Percentiles rank a stretch among this genome's conserved stretches.
phyloP scores from a whole-genome alignment of 2,113 vertebrate species.

The Takifugu bimaculatus region DNA sequence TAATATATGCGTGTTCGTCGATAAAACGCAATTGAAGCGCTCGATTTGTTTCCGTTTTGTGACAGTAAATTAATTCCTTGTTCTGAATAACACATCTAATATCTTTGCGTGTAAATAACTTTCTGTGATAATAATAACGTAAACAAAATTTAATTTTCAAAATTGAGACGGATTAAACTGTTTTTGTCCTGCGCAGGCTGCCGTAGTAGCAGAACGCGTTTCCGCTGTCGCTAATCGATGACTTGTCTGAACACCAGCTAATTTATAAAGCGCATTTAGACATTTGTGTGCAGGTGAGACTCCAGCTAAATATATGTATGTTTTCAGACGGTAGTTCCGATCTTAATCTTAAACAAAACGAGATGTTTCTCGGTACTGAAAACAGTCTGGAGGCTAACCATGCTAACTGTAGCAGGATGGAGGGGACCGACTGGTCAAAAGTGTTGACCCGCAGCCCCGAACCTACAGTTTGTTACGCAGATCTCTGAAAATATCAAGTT shows the following conservation, averaged over 20 bases:
- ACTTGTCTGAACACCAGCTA: not conserved
- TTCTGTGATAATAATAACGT: not conserved
- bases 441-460: no score
- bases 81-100: no score
- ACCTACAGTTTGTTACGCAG: no score
- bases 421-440: not conserved
- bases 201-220: conserved; percentile 53
- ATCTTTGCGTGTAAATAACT: no score
- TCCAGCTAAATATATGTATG: not conserved
- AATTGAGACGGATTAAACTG: rapidly evolving
- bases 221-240: not conserved
- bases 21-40: no score
- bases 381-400: not conserved
- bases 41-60: no score
- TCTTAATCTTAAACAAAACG: not conserved
- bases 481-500: no score
- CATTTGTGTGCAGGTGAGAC: conserved; percentile 22
- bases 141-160: not conserved
- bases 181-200: conserved; percentile 23
- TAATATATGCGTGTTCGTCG: no score
- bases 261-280: not conserved
- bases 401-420: conserved; percentile 37
- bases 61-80: no score
- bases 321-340: rapidly evolving
- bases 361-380: not conserved